These are phyloP conservation scores for Pediacus dermestoides DNA, from an alignment of 2,888 invertebrate genomes.

Conservation along the genomic window DNA sequence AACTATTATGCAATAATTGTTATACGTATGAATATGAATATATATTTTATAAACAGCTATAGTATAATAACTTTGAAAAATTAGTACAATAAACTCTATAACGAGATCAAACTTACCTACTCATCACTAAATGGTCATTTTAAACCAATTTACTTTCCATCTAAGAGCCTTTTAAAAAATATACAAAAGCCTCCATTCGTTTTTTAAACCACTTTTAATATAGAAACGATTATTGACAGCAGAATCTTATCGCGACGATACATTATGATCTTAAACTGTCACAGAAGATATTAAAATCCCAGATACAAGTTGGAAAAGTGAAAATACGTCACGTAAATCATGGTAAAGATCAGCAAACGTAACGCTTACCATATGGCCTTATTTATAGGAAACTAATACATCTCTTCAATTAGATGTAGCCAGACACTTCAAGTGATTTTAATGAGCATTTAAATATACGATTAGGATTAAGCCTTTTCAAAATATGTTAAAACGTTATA, in stretches of 20 bases:
- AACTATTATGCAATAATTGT: too few species aligned
- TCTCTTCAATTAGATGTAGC: conserved; percentile 7
- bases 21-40: too few species aligned
- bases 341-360: conserved; percentile 25
- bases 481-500: background rate
- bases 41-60: too few species aligned
- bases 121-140: too few species aligned
- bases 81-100: too few species aligned
- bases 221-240: conserved; percentile 2
- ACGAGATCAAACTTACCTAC: too few species aligned
- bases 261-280: conserved; percentile 21
- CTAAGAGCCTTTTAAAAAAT: too few species aligned
- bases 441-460: conserved; percentile 5
- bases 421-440: conserved; percentile 8
- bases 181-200: too few species aligned
- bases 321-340: conserved; percentile 30
- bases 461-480: conserved; percentile 1
- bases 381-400: conserved; percentile 32
- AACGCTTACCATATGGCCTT: conserved; percentile 36
- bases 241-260: conserved; percentile 3
- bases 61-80: too few species aligned
- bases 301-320: conserved; percentile 22
- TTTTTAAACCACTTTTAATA: too few species aligned
- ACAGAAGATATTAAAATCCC: conserved; percentile 10
- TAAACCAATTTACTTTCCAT: too few species aligned